These are phyloP conservation scores for Nothocercus nigrocapillus DNA, from an alignment of 2,113 vertebrate genomes.

Conservation along the genomic window DNA sequence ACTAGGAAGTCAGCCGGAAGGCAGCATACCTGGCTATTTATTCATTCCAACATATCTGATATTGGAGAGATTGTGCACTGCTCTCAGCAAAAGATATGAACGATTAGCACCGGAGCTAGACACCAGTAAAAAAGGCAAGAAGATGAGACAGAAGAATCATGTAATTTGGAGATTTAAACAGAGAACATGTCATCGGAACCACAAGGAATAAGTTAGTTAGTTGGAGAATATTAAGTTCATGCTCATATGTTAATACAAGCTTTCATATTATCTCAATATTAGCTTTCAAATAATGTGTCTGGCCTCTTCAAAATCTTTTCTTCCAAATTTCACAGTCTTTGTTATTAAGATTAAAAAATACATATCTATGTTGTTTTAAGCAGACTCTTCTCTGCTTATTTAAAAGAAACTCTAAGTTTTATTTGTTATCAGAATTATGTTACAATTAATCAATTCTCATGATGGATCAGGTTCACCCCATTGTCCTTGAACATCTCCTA, in stretches of 20 bases:
- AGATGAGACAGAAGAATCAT: background rate
- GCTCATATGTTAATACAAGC: background rate
- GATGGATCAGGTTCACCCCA: background rate
- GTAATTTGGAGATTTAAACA: background rate
- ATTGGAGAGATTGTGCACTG: background rate
- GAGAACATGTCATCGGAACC: rapidly evolving
- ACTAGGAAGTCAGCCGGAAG: background rate
- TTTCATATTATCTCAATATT: background rate
- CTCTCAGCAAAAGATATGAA: background rate
- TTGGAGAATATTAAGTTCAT: background rate
- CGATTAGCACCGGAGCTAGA: background rate
- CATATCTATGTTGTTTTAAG: background rate
- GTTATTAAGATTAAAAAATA: background rate
- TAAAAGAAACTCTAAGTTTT: background rate
- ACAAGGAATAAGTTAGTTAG: background rate
- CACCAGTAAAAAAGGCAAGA: background rate
- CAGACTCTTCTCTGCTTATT: background rate
- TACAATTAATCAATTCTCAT: background rate
- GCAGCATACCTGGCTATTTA: background rate
- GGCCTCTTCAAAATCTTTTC: background rate
- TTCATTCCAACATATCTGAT: background rate
- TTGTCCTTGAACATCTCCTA: background rate
- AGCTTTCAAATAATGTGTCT: background rate
- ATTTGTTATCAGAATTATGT: background rate
- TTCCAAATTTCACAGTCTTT: background rate